Evolutionary conservation across 2,113 vertebrate species (phyloP), one percentile per base, ranked within the genome.

Genomic region (Hippocampus mohnikei): DNA sequence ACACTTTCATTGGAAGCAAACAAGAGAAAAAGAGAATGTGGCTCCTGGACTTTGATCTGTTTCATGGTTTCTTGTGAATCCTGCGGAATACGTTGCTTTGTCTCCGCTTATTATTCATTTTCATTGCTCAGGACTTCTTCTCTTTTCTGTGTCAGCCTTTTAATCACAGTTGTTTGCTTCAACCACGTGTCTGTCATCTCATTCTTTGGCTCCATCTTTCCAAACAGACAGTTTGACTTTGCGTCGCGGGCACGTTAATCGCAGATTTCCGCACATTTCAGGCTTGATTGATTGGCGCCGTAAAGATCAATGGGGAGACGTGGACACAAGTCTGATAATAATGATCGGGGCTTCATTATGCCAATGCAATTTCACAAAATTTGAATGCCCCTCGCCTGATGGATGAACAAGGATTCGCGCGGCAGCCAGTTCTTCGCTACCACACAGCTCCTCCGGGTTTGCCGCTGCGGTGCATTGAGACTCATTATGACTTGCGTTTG

Each of bases 321-420:
- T 18, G 5, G 65, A 62, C 69, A 75, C 27, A 44, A 33, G 23
- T 80, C 67, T 69, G 41, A 65, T 46, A 25, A 65, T 65, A 80
- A 65, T 74, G 46, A 77, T 78, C 48, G n/a, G 67, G 73, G 72
- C 61, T 64, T 84, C 64, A 71, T 81, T 77, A 71, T 67, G 23
- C 20, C 2, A 66, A 25, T 65, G 25, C 81, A 78, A 63, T 53
- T 66, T 61, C 59, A 71, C 52, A 71, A 84, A 79, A 78, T 81
- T 80, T 53, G 62, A 71, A 56, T 37, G 64, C 29, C 48, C 8
- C 70, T 82, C 44, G 55, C 41, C 77, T 66, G 62, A 80, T 61
- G 69, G 76, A 76, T 81, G 69, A 79, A 67, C 76, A 76, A 75
- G 67, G 2, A 69, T 70, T 78, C 78, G 42, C 50, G 72, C 5